Conservation (phyloP, 2,888 invertebrate species). For the Dorcus hopei region DNA sequence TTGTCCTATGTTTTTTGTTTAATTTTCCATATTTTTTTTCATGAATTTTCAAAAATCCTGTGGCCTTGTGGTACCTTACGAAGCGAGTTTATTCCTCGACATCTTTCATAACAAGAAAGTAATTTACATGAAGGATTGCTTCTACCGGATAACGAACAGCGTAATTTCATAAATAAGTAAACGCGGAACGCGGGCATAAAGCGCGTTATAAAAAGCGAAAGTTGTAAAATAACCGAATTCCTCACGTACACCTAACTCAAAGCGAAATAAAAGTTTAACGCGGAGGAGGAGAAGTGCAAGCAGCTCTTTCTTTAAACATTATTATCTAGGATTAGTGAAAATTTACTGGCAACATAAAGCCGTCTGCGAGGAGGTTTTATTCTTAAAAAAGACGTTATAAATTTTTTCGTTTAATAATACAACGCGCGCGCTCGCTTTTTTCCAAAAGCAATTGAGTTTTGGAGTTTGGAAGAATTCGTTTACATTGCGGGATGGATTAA, state of each 20-base stretch:
- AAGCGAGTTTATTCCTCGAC: too few species aligned
- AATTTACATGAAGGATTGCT: too few species aligned
- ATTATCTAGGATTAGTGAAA: conserved; percentile 5
- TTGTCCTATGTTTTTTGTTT: too few species aligned
- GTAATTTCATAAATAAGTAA: too few species aligned
- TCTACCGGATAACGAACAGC: too few species aligned
- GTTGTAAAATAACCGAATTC: not conserved
- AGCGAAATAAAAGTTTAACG: not conserved
- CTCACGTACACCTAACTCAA: not conserved
- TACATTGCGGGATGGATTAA: too few species aligned
- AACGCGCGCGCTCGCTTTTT: not conserved
- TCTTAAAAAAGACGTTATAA: not conserved
- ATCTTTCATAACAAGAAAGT: too few species aligned
- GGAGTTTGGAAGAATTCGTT: too few species aligned
- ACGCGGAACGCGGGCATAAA: not conserved
- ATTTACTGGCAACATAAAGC: conserved; percentile 1
- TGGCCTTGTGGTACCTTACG: too few species aligned
- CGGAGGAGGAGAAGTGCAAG: not conserved
- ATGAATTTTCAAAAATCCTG: too few species aligned
- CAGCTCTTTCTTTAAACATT: conserved; percentile 2
- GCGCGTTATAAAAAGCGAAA: not conserved
- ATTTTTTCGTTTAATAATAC: not conserved
- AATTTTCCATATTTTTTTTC: too few species aligned
- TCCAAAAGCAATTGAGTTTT: not conserved
- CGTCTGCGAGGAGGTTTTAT: not conserved